A percentile compares a stretch with the other conserved stretches of the same genome.
phyloP scores from a whole-genome alignment of 2,113 vertebrate species.

The Corydoras maculifer region DNA sequence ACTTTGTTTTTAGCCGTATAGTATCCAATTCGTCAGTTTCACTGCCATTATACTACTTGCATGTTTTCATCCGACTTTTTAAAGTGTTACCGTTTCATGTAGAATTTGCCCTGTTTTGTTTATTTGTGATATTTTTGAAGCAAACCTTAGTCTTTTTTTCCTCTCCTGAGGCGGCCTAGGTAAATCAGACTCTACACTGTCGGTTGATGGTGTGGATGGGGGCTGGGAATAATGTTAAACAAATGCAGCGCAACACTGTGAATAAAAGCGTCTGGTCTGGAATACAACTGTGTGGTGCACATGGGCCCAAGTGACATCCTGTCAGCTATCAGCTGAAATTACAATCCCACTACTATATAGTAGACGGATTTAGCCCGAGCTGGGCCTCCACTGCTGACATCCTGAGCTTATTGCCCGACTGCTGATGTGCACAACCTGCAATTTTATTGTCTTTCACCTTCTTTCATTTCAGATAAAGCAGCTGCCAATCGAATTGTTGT shows the following conservation, averaged over 20 bases:
- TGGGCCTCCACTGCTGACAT: conserved; percentile 4
- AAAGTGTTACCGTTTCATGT: not conserved
- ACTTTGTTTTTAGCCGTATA: conserved; percentile 39
- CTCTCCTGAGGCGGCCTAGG: conserved; percentile 11
- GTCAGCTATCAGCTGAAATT: conserved; percentile 43
- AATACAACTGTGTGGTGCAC: conserved; percentile 22
- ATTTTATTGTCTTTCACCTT: conserved; percentile 30
- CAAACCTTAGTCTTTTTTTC: conserved; percentile 15
- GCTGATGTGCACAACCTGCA: conserved; percentile 34
- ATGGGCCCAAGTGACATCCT: conserved; percentile 33
- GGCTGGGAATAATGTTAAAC: conserved; percentile 28
- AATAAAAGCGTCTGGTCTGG: conserved; percentile 27
- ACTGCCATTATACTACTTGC: conserved; percentile 41
- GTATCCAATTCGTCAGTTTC: conserved; percentile 52
- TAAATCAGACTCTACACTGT: conserved; percentile 20
- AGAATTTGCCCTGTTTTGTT: conserved; percentile 21
- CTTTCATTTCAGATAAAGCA: conserved; percentile 15
- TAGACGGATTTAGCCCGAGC: conserved; percentile 1
- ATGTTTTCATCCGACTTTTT: conserved; percentile 33
- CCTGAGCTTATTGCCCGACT: conserved; percentile 31
- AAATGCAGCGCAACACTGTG: conserved; percentile 21
- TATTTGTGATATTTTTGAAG: not conserved
- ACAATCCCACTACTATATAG: conserved; percentile 25
- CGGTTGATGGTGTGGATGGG: conserved; percentile 12
- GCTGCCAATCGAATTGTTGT: conserved; percentile 2